Conservation (phyloP, 2,113 vertebrate species). For the Halcyon senegalensis region DNA sequence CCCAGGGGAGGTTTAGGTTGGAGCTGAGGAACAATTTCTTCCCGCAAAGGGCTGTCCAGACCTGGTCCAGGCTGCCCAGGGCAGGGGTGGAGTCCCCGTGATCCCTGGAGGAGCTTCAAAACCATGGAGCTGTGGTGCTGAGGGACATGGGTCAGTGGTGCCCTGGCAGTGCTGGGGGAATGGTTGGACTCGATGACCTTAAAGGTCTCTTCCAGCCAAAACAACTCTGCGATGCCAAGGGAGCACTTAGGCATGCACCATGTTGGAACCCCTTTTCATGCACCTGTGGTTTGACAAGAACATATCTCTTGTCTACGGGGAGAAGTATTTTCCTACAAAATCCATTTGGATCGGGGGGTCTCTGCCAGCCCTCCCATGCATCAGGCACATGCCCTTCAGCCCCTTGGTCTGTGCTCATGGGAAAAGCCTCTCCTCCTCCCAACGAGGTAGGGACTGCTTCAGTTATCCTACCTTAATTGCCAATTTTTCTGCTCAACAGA, state of each 20-base stretch:
- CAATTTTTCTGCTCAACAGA: neutral
- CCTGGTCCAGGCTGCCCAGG: neutral
- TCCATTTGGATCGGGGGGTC: accelerated
- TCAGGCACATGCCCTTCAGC: neutral
- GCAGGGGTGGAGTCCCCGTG: neutral
- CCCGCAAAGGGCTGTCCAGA: too few relatives aligned
- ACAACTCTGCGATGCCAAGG: neutral
- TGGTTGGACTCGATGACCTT: neutral
- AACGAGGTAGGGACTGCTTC: accelerated
- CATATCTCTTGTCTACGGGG: accelerated
- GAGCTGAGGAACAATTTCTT: too few relatives aligned
- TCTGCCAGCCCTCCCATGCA: neutral
- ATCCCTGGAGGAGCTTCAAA: neutral
- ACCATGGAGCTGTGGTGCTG: neutral
- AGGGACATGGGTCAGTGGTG: neutral
- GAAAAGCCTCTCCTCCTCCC: neutral
- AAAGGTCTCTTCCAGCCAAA: neutral
- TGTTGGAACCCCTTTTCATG: neutral
- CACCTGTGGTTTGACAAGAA: neutral
- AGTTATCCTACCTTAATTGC: neutral
- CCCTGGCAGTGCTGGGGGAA: neutral
- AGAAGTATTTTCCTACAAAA: neutral
- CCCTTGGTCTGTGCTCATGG: neutral
- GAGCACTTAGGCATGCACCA: neutral
- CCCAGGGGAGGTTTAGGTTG: neutral